Base-by-base conservation (phyloP, 2,797 vertebrate genomes). In the Melanitta fusca region DNA sequence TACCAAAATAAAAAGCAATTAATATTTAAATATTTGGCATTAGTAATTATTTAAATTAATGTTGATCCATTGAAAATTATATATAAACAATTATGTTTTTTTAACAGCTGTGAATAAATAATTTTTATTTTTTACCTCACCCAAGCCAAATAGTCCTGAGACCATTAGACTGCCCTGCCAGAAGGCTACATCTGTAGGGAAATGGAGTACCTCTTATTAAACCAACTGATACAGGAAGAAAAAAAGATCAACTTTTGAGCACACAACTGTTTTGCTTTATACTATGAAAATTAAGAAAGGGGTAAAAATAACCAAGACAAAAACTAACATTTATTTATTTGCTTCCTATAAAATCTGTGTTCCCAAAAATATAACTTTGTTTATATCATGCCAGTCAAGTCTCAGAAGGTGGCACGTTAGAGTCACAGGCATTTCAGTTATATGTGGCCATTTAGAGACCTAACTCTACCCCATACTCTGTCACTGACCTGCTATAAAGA, bases 351-450 rank as follows among this genome's bases (percentile, higher is more conserved):
- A 89, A 51, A 65, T 36, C 39, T 66, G 32, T 45, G 64, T 68
- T 85, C 30, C 70, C 22, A 15, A 84, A 85, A 88, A 73, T 51
- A 43, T 49, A 24, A 49, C 47, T 49, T 49, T 49, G 47, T 24
- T 49, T 49, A 49, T 39, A 77, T 84, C 41, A 66, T 32, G 64
- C 49, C 83, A 85, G 53, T 87, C 73, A 92, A 10, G 24, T 90
- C 53, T 72, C 57, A 87, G 45, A 66, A 92, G n/a, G n/a, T 54
- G 25, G 20, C n/a, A 80, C 43, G 53, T 94, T 66, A 92, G 62
- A 95, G 70, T 79, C 85, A 91, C 36, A 84, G 89, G 61, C 49
- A 72, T 85, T 92, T 89, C 79, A 93, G 24, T 49, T n/a, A 41
- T 4, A 43, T 6, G 41, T 2, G 6, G 34, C 41, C 75, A 85